These are phyloP conservation scores for Scaeva pyrastri DNA, from an alignment of 2,888 invertebrate species.

Conservation along the genomic window DNA sequence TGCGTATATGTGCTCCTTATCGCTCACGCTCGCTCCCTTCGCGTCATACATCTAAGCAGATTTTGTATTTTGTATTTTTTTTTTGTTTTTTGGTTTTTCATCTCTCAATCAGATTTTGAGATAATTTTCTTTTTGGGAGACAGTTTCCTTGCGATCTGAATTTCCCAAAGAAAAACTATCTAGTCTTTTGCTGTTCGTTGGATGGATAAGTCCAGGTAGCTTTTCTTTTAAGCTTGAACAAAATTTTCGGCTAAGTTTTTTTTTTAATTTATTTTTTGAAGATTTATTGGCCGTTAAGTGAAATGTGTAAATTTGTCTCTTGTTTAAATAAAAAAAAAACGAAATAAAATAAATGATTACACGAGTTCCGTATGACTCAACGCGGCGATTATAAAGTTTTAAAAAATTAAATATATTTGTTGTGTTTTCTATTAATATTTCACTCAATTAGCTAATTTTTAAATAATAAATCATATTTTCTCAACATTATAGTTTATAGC, in stretches of 20 bases:
- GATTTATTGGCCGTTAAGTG: conserved; percentile 66
- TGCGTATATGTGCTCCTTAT: conserved; percentile 58
- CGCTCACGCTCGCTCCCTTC: conserved; percentile 46
- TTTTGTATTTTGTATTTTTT: not conserved
- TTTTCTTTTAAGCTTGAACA: not conserved
- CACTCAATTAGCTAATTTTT: conserved; percentile 53
- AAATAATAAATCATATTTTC: conserved; percentile 26
- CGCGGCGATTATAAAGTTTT: conserved; percentile 44
- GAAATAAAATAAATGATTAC: conserved; percentile 2
- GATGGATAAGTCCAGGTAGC: conserved; percentile 74
- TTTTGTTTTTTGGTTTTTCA: conserved; percentile 15
- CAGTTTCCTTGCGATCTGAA: conserved; percentile 49
- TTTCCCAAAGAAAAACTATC: conserved; percentile 52
- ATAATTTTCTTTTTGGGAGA: conserved; percentile 37
- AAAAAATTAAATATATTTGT: conserved; percentile 23
- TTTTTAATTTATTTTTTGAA: not conserved
- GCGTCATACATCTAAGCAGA: conserved; percentile 22
- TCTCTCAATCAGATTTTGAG: conserved; percentile 27
- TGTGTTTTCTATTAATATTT: conserved; percentile 50
- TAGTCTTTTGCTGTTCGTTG: conserved; percentile 69
- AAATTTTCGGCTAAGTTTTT: not conserved
- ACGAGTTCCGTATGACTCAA: conserved; percentile 49
- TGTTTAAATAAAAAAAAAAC: conserved; percentile 10
- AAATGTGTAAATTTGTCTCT: conserved; percentile 42
- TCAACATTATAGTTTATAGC: conserved; percentile 8